A percentile compares a stretch with the other conserved stretches of the same genome.
Evolutionary conservation across 2,113 vertebrate genomes (phyloP).

Genomic region (Apteryx owenii): DNA sequence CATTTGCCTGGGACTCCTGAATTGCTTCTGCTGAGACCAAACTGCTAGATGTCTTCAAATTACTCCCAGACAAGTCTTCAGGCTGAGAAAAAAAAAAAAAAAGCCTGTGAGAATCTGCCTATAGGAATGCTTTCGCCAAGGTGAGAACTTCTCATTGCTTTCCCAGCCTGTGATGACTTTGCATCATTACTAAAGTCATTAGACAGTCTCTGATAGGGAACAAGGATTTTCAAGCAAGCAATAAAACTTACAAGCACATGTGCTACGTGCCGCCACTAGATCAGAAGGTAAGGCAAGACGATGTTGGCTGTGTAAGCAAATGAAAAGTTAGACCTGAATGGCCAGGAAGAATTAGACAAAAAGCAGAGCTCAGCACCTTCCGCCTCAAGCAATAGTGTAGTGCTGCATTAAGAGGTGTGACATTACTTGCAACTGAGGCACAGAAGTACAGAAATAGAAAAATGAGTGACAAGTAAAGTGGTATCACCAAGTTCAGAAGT

Average conservation of each 20-base stretch:
- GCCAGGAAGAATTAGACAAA: neutral
- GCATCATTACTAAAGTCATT: fast-evolving
- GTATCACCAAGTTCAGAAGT: neutral
- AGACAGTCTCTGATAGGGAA: neutral
- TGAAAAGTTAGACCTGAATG: neutral
- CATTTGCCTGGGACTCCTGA: neutral
- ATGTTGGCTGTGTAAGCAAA: neutral
- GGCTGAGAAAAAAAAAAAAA: neutral
- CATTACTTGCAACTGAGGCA: neutral
- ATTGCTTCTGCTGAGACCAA: neutral
- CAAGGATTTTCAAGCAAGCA: neutral
- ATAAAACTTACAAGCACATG: neutral
- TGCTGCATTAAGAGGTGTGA: neutral
- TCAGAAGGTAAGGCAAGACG: neutral
- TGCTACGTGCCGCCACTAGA: neutral
- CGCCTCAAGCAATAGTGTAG: neutral
- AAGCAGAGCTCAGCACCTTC: neutral
- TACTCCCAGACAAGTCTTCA: neutral
- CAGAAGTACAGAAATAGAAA: neutral
- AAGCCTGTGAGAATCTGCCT: neutral
- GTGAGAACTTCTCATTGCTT: neutral
- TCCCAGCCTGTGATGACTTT: neutral
- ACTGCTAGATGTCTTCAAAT: neutral
- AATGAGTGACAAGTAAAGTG: neutral
- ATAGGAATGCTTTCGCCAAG: fast-evolving